These are phyloP conservation scores for Bos taurus DNA, from an alignment of 2,113 vertebrate species.

Conservation along the genomic window ARS-UCD2.0 NC_037338.1:35137001-35137500, in stretches of 20 bases:
- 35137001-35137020: not conserved
- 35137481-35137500: not conserved
- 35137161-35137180: not conserved
- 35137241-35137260: not conserved
- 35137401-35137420: not conserved
- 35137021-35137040: not conserved
- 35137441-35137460: not conserved
- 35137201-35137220: not conserved
- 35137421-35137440: not conserved
- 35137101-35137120: not conserved
- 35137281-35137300: not conserved
- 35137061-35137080: not conserved
- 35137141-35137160: not conserved
- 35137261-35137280: not conserved
- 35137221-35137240: not conserved
- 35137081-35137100: not conserved
- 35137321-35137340: not conserved
- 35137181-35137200: not conserved
- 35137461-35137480: not conserved
- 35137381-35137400: not conserved
- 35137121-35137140: not conserved
- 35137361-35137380: not conserved
- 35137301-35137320: not conserved
- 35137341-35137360: not conserved
- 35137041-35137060: not conserved